Conservation (phyloP, 2,797 vertebrate species). For the Sarcophilus harrisii region DNA sequence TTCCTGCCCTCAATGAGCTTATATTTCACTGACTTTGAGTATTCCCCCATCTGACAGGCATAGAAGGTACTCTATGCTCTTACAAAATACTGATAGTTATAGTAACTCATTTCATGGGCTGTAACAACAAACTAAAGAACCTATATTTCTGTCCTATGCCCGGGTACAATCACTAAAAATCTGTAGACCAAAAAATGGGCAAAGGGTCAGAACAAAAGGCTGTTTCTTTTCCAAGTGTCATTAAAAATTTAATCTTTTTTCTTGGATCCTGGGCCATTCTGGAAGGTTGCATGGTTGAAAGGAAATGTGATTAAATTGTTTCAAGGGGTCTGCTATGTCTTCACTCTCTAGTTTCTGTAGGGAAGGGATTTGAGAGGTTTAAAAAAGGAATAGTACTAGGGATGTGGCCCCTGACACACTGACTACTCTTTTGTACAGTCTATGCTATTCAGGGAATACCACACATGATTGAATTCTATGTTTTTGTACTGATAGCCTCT, state of each 20-base stretch:
- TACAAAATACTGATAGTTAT: background rate
- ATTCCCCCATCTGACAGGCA: background rate
- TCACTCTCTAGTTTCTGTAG: background rate
- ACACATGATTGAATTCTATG: background rate
- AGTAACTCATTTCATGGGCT: background rate
- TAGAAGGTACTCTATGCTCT: background rate
- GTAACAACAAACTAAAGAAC: background rate
- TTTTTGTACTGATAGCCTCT: background rate
- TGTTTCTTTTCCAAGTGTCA: background rate
- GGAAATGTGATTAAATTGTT: background rate
- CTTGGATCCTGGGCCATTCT: background rate
- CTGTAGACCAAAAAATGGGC: background rate
- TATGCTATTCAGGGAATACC: background rate
- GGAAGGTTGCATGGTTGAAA: background rate
- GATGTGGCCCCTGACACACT: background rate
- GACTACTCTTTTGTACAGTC: background rate
- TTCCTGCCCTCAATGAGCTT: background rate
- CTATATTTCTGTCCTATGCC: background rate
- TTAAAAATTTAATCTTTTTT: background rate
- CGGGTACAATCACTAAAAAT: background rate
- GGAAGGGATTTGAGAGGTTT: background rate
- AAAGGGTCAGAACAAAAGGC: background rate
- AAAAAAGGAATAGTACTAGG: background rate
- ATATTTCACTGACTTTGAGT: background rate
- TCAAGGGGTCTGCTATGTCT: background rate